phyloP scores from a whole-genome alignment of 1,140 invertebrate species.

The Drosophila pseudoobscura region DNA sequence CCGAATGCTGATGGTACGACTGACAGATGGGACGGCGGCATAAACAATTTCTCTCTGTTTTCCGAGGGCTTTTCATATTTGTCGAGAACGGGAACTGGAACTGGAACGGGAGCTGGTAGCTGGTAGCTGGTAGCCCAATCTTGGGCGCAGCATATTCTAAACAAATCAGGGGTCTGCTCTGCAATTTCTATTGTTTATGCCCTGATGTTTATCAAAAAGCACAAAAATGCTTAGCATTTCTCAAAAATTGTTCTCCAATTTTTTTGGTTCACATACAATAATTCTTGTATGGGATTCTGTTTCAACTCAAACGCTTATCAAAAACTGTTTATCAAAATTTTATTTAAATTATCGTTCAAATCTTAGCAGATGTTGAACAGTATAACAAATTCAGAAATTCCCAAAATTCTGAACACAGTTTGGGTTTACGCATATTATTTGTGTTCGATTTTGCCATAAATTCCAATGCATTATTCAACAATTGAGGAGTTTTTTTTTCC shows the following conservation, averaged over 20 bases:
- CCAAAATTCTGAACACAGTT: too few relatives aligned
- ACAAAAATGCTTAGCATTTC: slow-evolving; percentile 18
- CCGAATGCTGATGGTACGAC: slow-evolving; percentile 57
- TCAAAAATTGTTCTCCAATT: slow-evolving; percentile 12
- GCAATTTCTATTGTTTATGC: slow-evolving; percentile 51
- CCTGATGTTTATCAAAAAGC: slow-evolving; percentile 49
- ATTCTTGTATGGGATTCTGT: too few relatives aligned
- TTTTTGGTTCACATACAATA: too few relatives aligned
- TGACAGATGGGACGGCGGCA: slow-evolving; percentile 73
- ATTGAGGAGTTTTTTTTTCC: too few relatives aligned
- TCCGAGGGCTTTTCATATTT: slow-evolving; percentile 62
- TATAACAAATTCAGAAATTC: too few relatives aligned
- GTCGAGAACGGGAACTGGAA: slow-evolving; percentile 12
- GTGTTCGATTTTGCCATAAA: too few relatives aligned
- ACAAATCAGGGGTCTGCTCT: slow-evolving; percentile 41
- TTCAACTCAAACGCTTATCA: slow-evolving; percentile 1
- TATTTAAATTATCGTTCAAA: too few relatives aligned
- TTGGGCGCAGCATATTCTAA: slow-evolving; percentile 48
- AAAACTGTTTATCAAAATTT: slow-evolving; percentile 20
- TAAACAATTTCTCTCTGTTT: slow-evolving; percentile 56
- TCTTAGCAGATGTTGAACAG: too few relatives aligned
- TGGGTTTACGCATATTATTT: too few relatives aligned
- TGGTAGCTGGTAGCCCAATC: slow-evolving; percentile 23
- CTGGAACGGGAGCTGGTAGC: too few relatives aligned
- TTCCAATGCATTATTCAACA: too few relatives aligned